Evolutionary conservation across 2,113 vertebrate genomes (phyloP).

Genomic region (Microtus pennsylvanicus): DNA sequence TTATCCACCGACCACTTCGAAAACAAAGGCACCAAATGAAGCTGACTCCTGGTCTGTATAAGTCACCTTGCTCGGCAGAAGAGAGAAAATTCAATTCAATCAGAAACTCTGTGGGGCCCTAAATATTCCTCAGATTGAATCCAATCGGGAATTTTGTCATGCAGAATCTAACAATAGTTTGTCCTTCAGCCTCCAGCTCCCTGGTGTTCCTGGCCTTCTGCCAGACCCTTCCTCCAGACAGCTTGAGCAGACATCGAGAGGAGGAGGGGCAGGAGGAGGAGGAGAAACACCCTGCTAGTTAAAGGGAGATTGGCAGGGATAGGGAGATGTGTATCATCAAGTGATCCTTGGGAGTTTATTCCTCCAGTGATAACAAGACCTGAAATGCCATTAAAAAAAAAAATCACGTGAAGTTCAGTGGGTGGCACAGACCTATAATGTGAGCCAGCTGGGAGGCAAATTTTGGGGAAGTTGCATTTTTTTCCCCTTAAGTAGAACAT

Average conservation of each 20-base stretch:
- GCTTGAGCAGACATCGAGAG: not conserved
- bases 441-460: not conserved
- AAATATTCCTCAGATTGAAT: slow-evolving; percentile 52
- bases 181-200: slow-evolving; percentile 73
- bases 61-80: slow-evolving; percentile 53
- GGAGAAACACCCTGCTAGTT: slow-evolving; percentile 57
- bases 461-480: not conserved
- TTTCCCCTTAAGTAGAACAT: not conserved
- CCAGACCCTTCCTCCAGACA: slow-evolving; percentile 44
- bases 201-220: slow-evolving; percentile 66
- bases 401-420: no score
- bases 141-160: slow-evolving; percentile 63
- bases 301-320: slow-evolving; percentile 60
- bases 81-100: slow-evolving; percentile 63
- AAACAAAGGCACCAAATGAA: slow-evolving; percentile 62
- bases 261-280: not conserved
- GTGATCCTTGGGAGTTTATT: not conserved
- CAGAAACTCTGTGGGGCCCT: slow-evolving; percentile 74
- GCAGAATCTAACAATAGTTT: slow-evolving; percentile 71
- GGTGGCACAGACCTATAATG: not conserved
- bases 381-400: not conserved
- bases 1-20: slow-evolving; percentile 51
- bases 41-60: slow-evolving; percentile 44
- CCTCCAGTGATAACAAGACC: not conserved
- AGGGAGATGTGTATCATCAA: not conserved